Evolutionary conservation across 2,113 vertebrate genomes (phyloP).

Genomic region (Pseudorectes ferrugineus): DNA sequence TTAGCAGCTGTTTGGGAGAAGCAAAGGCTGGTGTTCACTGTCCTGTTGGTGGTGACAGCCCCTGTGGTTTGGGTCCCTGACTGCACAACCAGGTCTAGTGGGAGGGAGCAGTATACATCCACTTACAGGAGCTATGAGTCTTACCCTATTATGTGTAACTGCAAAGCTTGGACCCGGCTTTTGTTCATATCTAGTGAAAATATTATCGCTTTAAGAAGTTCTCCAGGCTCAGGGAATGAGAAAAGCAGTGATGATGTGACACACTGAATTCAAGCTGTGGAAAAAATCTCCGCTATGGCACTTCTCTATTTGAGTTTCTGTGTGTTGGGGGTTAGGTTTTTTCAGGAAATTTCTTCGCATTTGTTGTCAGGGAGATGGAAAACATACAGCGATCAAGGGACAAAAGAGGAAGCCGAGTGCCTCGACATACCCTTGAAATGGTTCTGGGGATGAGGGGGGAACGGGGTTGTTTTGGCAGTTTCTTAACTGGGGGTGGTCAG

Average conservation of each 20-base stretch:
- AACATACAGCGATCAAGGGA: not conserved
- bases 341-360: not conserved
- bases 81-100: not conserved
- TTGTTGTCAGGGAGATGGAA: not conserved
- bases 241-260: not conserved
- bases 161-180: not conserved
- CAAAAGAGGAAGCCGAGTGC: not conserved
- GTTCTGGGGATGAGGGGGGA: not conserved
- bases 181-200: not conserved
- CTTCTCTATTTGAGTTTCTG: not conserved
- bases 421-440: too few relatives aligned
- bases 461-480: not conserved
- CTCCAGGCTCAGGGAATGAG: not conserved
- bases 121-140: fast-evolving
- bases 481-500: too few relatives aligned
- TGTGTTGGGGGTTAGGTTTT: not conserved
- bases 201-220: not conserved
- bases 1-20: not conserved
- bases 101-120: not conserved
- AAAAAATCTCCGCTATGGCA: slow-evolving; percentile 11
- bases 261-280: not conserved
- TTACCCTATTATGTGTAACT: not conserved
- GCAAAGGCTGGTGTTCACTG: not conserved
- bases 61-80: not conserved
- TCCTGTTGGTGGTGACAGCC: not conserved